phyloP scores from a whole-genome alignment of 92 coral and sea anemone species.

The Zoanthus solanderi region DNA sequence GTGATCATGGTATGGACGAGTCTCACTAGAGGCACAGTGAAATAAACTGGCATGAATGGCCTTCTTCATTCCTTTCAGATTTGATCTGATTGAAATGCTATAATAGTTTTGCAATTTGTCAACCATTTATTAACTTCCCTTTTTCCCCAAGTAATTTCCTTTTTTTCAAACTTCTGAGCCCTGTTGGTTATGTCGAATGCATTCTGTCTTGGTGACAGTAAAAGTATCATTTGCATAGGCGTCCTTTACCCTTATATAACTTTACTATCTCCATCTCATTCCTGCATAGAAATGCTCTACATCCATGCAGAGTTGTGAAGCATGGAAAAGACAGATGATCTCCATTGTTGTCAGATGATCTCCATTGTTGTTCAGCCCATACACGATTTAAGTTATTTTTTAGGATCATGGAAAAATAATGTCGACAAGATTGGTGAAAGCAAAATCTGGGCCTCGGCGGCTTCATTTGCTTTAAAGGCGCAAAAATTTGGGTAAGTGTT shows the following conservation, averaged over 20 bases:
- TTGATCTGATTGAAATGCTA: slow-evolving; percentile 67
- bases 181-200: slow-evolving; percentile 73
- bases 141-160: slow-evolving; percentile 63
- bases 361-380: too few relatives aligned
- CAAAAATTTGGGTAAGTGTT: too few relatives aligned
- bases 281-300: too few relatives aligned
- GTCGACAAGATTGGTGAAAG: too few relatives aligned
- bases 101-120: slow-evolving; percentile 46
- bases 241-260: slow-evolving; percentile 39
- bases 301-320: too few relatives aligned
- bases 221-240: slow-evolving; percentile 8
- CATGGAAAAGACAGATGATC: too few relatives aligned
- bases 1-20: slow-evolving; percentile 59
- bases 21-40: slow-evolving; percentile 72
- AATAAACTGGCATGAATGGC: slow-evolving; percentile 66
- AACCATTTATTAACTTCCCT: slow-evolving; percentile 66
- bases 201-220: slow-evolving; percentile 40
- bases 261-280: slow-evolving; percentile 45
- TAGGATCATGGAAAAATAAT: too few relatives aligned
- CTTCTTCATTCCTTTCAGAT: slow-evolving; percentile 72
- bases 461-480: too few relatives aligned
- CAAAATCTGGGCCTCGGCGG: too few relatives aligned
- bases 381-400: too few relatives aligned
- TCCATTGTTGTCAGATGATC: too few relatives aligned
- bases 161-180: slow-evolving; percentile 62